These are phyloP conservation scores for Myopa testacea DNA, from an alignment of 2,888 invertebrate genomes.

Conservation along the genomic window DNA sequence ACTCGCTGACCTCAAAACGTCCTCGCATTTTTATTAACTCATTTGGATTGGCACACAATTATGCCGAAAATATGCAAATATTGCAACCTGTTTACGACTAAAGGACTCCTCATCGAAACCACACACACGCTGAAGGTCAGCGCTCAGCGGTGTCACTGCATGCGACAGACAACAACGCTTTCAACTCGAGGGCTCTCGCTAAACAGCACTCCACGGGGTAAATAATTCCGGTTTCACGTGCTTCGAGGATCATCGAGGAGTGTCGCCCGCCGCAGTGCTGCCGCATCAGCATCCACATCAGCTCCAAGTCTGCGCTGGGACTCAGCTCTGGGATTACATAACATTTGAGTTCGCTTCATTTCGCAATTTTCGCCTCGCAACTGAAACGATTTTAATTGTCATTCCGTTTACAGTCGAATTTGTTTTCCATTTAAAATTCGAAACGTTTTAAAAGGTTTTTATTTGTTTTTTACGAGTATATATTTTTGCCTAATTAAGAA, in stretches of 20 bases:
- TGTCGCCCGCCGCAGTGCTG: no score
- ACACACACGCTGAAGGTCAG: no score
- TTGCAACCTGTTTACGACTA: background rate
- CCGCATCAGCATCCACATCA: no score
- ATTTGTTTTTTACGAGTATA: background rate
- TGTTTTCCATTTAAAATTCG: background rate
- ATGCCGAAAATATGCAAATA: background rate
- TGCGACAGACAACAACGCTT: background rate
- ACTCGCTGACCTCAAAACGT: background rate
- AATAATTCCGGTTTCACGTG: no score
- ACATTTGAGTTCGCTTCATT: background rate
- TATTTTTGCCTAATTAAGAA: background rate
- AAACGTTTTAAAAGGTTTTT: background rate
- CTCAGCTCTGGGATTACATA: background rate
- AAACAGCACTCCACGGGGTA: no score
- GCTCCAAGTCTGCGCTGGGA: no score
- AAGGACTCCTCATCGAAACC: background rate
- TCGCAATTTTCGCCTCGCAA: background rate
- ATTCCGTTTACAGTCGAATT: background rate
- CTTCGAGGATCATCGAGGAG: no score
- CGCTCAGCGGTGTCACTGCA: no score
- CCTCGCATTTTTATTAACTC: background rate
- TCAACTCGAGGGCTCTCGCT: background rate
- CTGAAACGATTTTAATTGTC: background rate
- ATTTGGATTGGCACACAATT: background rate